phyloP scores from a whole-genome alignment of 1,140 invertebrate species.

The Amphibalanus amphitrite region DNA sequence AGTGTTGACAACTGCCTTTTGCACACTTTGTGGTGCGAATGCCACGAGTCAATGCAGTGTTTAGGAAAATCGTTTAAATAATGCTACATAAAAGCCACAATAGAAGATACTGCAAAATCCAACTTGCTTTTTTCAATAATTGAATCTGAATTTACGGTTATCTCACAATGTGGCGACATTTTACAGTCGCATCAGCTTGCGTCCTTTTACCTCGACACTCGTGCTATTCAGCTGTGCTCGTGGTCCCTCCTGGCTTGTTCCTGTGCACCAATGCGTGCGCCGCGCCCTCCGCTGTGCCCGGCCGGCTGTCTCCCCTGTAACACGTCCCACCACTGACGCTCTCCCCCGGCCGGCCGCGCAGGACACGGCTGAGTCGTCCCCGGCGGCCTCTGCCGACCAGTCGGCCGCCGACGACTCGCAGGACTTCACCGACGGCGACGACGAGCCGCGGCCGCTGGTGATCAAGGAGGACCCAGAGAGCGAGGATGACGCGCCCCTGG shows the following conservation, averaged over 20 bases:
- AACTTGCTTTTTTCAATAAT: no score
- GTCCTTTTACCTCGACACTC: background rate
- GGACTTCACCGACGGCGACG: background rate
- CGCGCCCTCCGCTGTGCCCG: no score
- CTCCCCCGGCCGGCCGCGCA: background rate
- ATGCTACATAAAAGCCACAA: no score
- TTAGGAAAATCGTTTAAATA: background rate
- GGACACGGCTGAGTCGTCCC: background rate
- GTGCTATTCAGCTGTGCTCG: background rate
- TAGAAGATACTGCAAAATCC: no score
- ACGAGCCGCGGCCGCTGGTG: conserved; percentile 13
- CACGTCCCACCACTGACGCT: background rate
- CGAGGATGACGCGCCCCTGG: conserved; percentile 14
- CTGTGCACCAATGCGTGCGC: background rate
- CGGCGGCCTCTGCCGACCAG: background rate
- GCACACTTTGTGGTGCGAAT: no score
- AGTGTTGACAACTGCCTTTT: no score
- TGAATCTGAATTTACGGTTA: no score
- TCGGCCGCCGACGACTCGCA: background rate
- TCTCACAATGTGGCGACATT: no score
- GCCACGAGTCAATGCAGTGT: no score
- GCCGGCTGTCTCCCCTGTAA: no score
- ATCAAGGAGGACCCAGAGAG: conserved; percentile 15
- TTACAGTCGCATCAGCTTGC: no score
- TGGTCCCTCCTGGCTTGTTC: background rate